phyloP scores from a whole-genome alignment of 1,140 invertebrate genomes.

The Myzus persicae region DNA sequence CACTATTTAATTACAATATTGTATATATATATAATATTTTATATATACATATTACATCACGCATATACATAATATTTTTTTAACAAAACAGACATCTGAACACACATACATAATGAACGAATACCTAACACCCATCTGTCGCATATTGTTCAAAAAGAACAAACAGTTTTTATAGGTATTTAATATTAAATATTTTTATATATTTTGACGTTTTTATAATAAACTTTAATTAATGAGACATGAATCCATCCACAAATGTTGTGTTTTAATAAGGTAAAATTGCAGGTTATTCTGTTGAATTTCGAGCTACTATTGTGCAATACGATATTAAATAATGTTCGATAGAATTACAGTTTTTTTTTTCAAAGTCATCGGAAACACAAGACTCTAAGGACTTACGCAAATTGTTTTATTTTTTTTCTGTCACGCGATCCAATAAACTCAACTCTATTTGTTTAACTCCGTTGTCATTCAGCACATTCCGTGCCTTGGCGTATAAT shows the following conservation, averaged over 20 bases:
- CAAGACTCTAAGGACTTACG: background rate
- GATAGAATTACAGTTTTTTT: background rate
- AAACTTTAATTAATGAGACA: background rate
- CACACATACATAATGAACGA: background rate
- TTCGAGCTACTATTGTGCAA: background rate
- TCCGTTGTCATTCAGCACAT: background rate
- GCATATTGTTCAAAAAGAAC: background rate
- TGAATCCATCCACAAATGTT: background rate
- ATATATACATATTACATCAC: too few relatives aligned
- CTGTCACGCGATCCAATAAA: background rate
- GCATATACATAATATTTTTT: too few relatives aligned
- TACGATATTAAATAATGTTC: background rate
- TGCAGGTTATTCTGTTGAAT: background rate
- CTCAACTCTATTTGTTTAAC: background rate
- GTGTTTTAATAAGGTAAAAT: background rate
- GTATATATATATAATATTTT: too few relatives aligned
- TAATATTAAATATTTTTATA: background rate
- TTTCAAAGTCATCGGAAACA: background rate
- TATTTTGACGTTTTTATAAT: background rate
- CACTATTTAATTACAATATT: too few relatives aligned
- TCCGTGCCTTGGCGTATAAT: background rate
- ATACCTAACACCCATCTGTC: background rate
- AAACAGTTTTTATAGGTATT: background rate
- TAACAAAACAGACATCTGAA: background rate
- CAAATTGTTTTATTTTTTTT: background rate